A percentile compares a stretch with the other conserved stretches of the same genome.
These are phyloP conservation scores for Druon quercuslanigerum DNA, from an alignment of 1,140 invertebrate species.

Conservation along the genomic window DNA sequence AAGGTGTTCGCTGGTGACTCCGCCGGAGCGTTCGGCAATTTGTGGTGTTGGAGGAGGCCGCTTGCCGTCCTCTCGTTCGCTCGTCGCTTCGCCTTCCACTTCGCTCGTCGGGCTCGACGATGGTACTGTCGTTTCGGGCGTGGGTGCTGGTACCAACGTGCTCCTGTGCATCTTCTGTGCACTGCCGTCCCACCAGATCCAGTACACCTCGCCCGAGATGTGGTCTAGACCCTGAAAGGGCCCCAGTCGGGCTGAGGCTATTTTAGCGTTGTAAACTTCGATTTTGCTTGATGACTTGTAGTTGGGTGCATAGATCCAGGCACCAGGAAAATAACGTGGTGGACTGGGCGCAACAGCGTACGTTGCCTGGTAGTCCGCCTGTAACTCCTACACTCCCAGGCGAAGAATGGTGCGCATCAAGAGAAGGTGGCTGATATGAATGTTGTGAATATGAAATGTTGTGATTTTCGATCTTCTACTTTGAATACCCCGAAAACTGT, in stretches of 20 bases:
- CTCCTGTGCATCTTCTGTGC: neutral
- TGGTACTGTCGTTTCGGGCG: too few species aligned
- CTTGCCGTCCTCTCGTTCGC: too few species aligned
- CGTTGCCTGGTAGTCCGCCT: neutral
- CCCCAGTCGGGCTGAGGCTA: neutral
- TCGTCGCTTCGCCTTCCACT: fast-evolving
- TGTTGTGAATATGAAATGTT: too few species aligned
- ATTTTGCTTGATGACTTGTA: neutral
- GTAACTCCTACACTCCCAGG: too few species aligned
- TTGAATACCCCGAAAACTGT: too few species aligned
- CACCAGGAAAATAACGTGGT: neutral
- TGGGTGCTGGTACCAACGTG: neutral
- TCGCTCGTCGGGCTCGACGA: too few species aligned
- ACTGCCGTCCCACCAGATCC: neutral
- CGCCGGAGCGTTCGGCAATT: too few species aligned
- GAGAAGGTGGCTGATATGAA: too few species aligned
- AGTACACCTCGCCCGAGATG: neutral
- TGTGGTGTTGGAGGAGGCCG: fast-evolving
- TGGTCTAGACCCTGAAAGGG: neutral
- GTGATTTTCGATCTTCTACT: too few species aligned
- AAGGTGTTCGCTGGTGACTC: too few species aligned
- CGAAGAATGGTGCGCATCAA: too few species aligned
- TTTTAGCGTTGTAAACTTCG: neutral
- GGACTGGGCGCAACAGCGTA: neutral
- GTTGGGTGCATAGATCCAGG: neutral